Evolutionary conservation across 2,113 vertebrate species (phyloP).

Genomic region (Junco hyemalis): DNA sequence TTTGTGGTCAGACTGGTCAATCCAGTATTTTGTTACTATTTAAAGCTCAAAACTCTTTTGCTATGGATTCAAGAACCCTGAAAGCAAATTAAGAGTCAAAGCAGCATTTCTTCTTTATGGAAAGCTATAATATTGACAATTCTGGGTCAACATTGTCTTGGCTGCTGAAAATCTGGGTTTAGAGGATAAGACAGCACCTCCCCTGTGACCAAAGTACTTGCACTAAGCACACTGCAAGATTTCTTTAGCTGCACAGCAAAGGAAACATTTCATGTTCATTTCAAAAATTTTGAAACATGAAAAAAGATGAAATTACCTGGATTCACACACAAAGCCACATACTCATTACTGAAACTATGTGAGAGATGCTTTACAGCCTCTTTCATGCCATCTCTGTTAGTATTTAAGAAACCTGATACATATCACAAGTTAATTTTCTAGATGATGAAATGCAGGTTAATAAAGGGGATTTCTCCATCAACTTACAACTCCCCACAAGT

Average conservation of each 20-base stretch:
- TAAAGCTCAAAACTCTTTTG: not conserved
- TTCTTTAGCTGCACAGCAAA: not conserved
- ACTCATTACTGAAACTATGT: not conserved
- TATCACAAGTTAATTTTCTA: not conserved
- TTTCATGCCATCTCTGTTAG: not conserved
- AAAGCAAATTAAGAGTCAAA: not conserved
- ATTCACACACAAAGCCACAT: not conserved
- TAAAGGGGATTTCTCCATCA: not conserved
- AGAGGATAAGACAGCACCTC: not conserved
- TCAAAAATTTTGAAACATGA: not conserved
- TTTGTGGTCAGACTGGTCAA: not conserved
- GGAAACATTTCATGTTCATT: not conserved
- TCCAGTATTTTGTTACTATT: slow-evolving; percentile 1
- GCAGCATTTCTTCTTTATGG: not conserved
- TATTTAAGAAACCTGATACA: not conserved
- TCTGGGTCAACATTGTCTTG: not conserved
- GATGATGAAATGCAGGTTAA: not conserved
- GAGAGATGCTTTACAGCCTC: not conserved
- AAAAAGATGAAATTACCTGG: not conserved
- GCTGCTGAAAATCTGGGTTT: not conserved
- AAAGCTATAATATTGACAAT: not conserved
- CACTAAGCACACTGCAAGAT: not conserved
- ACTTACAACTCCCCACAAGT: not conserved
- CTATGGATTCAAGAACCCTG: not conserved
- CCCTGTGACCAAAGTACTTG: not conserved